These are phyloP conservation scores for Lytechinus pictus DNA, from an alignment of 35 echinoderm and acorn worm genomes.

Conservation along the genomic window DNA sequence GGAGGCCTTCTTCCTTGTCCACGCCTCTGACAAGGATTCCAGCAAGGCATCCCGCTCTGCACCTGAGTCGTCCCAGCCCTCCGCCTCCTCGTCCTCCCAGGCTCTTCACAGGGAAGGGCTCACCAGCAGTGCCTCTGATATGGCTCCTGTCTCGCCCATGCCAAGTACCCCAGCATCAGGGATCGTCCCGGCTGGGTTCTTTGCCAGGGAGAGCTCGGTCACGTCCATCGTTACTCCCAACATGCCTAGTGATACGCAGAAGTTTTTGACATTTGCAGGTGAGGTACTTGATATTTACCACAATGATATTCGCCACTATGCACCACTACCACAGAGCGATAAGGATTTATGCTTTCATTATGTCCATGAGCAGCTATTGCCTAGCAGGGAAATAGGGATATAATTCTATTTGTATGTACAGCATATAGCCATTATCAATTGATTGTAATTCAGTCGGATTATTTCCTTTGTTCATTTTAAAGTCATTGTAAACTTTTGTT, in stretches of 20 bases:
- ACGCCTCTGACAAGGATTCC: slow-evolving; percentile 84
- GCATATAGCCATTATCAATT: background rate
- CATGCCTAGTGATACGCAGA: slow-evolving; percentile 94
- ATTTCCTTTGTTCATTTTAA: background rate
- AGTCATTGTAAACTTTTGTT: background rate
- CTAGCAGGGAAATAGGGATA: background rate
- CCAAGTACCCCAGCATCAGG: slow-evolving; percentile 55
- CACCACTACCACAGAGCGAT: too few species aligned
- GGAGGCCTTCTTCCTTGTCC: slow-evolving; percentile 96
- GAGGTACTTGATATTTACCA: slow-evolving; percentile 27
- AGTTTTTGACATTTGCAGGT: slow-evolving; percentile 98
- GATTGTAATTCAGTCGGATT: background rate
- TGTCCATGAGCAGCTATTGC: background rate
- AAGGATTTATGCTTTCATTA: too few species aligned
- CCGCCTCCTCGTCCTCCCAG: slow-evolving; percentile 8
- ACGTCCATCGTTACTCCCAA: slow-evolving; percentile 87
- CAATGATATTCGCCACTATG: background rate
- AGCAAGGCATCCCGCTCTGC: slow-evolving; percentile 42
- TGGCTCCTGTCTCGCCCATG: slow-evolving; percentile 64
- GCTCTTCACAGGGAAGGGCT: slow-evolving; percentile 39
- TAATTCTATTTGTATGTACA: background rate
- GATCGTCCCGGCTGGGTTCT: slow-evolving; percentile 67
- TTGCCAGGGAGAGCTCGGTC: slow-evolving; percentile 85
- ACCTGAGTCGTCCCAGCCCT: background rate
- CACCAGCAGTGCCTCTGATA: slow-evolving; percentile 33